Evolutionary conservation across 2,888 invertebrate species (phyloP).

Genomic region (Esperia sulphurella): DNA sequence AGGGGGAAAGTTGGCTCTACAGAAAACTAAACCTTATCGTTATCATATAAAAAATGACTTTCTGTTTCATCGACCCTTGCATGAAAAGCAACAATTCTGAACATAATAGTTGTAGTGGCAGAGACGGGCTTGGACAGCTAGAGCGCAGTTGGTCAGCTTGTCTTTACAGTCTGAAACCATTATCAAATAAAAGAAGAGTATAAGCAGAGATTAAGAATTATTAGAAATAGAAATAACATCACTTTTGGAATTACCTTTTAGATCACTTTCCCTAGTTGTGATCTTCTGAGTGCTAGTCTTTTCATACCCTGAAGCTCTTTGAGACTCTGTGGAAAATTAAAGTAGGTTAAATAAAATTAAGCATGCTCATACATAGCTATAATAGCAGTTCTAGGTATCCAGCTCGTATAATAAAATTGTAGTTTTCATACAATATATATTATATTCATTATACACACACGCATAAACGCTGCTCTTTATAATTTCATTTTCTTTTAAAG

Average conservation of each 20-base stretch:
- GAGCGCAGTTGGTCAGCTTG: conserved; percentile 86
- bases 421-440: no score
- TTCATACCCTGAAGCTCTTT: conserved; percentile 32
- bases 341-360: no score
- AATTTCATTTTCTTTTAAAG: no score
- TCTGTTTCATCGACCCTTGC: conserved; percentile 44
- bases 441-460: no score
- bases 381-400: no score
- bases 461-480: no score
- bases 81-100: conserved; percentile 90
- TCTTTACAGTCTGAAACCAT: conserved; percentile 81
- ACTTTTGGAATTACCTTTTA: conserved; percentile 32
- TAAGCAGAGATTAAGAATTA: conserved; percentile 8
- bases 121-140: conserved; percentile 91
- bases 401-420: no score
- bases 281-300: conserved; percentile 24
- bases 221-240: background rate
- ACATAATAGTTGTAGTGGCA: conserved; percentile 93
- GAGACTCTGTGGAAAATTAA: conserved; percentile 43
- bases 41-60: conserved; percentile 18
- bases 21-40: conserved; percentile 6
- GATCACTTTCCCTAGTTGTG: conserved; percentile 20
- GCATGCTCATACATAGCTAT: no score
- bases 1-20: background rate
- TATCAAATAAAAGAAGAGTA: background rate